These are phyloP conservation scores for Porites lobata DNA, from an alignment of 92 coral and sea anemone species.

Conservation along the genomic window DNA sequence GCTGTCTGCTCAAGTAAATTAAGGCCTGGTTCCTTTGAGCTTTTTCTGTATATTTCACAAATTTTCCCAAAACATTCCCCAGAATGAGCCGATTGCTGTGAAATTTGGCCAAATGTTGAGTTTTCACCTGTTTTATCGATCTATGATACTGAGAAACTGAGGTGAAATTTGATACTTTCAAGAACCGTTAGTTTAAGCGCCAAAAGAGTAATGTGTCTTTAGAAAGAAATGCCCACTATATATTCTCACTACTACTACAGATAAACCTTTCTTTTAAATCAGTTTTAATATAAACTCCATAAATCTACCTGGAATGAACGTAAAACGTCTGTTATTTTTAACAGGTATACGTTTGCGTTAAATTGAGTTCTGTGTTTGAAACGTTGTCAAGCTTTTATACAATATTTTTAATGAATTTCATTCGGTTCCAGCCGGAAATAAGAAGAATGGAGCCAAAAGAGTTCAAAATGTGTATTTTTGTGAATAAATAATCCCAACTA, in stretches of 20 bases:
- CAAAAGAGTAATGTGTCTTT: slow-evolving; percentile 13
- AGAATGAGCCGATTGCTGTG: slow-evolving; percentile 1
- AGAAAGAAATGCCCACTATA: slow-evolving; percentile 17
- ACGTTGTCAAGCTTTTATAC: not conserved
- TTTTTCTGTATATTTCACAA: slow-evolving; percentile 10
- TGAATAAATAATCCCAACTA: not conserved
- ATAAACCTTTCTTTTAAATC: not conserved
- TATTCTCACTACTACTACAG: not conserved
- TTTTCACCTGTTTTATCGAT: not conserved
- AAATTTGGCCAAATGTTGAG: slow-evolving; percentile 23
- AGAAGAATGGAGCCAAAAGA: slow-evolving; percentile 2
- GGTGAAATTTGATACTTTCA: slow-evolving; percentile 18
- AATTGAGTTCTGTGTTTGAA: not conserved
- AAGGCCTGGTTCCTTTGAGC: slow-evolving; percentile 21
- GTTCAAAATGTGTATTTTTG: not conserved
- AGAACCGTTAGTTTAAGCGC: slow-evolving; percentile 17
- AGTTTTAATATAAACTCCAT: not conserved
- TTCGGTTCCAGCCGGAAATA: slow-evolving; percentile 16
- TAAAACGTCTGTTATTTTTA: not conserved
- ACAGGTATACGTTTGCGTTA: slow-evolving; percentile 2
- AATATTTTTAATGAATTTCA: not conserved
- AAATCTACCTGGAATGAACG: slow-evolving; percentile 24
- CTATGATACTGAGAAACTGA: not conserved
- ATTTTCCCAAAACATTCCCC: slow-evolving; percentile 2
- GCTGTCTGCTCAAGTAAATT: not conserved